These are phyloP conservation scores for Poeciliopsis infans DNA, from an alignment of 2,797 vertebrate genomes.

Conservation along the genomic window DNA sequence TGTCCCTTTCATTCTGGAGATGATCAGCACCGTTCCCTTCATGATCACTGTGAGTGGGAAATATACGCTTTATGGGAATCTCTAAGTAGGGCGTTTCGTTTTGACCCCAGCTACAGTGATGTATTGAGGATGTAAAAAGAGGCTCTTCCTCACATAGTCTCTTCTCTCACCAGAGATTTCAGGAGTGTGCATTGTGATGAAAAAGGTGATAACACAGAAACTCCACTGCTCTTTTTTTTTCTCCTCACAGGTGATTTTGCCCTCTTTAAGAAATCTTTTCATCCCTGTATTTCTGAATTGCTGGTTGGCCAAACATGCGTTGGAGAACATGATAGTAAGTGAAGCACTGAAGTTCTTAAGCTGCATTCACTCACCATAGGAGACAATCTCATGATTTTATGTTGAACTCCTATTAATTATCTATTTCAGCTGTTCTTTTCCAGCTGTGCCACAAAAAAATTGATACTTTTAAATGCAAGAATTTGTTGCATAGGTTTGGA, in stretches of 20 bases:
- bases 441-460: background rate
- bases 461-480: background rate
- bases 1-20: conserved; percentile 87
- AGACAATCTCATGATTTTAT: background rate
- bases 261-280: conserved; percentile 84
- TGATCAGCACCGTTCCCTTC: conserved; percentile 87
- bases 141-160: background rate
- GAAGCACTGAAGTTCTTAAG: conserved; percentile 3
- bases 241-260: conserved; percentile 81
- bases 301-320: conserved; percentile 86
- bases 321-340: conserved; percentile 89
- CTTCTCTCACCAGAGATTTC: background rate
- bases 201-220: background rate
- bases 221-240: conserved; percentile 31
- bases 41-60: conserved; percentile 85
- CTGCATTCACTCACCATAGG: background rate
- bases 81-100: conserved; percentile 18
- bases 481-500: background rate
- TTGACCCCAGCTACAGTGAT: background rate
- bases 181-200: conserved; percentile 19
- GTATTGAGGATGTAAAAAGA: conserved; percentile 4
- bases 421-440: background rate
- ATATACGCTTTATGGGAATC: conserved; percentile 21
- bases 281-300: conserved; percentile 89
- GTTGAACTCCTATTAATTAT: background rate